phyloP scores from a whole-genome alignment of 2,797 vertebrate species.

The Eulemur rubriventer region DNA sequence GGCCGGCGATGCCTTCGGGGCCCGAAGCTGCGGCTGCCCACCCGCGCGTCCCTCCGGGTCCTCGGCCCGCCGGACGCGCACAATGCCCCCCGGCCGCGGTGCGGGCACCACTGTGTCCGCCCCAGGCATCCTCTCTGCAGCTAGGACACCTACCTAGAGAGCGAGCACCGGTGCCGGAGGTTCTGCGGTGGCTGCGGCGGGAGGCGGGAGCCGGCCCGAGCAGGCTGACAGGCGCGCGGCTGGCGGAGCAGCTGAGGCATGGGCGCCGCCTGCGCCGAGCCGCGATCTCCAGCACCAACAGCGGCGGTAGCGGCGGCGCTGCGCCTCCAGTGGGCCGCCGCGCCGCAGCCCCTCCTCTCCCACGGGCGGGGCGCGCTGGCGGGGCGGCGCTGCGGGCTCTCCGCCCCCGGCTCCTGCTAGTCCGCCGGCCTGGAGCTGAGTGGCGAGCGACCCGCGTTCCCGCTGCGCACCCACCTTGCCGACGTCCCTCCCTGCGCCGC shows the following conservation, averaged over 20 bases:
- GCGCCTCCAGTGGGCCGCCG: conserved; percentile 70
- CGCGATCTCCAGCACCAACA: conserved; percentile 30
- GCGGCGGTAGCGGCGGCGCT: conserved; percentile 32
- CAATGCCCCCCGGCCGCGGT: conserved; percentile 56
- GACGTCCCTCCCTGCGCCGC: not conserved
- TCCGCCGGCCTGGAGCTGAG: not conserved
- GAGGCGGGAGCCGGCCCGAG: conserved; percentile 6
- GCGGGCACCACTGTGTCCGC: not conserved
- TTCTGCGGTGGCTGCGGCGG: not conserved
- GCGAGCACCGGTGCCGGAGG: not conserved
- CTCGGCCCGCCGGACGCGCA: conserved; percentile 58
- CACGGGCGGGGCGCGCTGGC: conserved; percentile 69
- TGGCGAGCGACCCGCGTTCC: rapidly evolving
- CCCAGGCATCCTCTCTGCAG: not conserved
- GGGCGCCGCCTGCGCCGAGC: conserved; percentile 57
- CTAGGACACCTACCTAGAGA: conserved; percentile 59
- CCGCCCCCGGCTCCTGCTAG: conserved; percentile 57
- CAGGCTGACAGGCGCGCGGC: not conserved
- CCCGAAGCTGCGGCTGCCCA: not conserved
- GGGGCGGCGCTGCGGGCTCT: conserved; percentile 61
- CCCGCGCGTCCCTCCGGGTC: conserved; percentile 9
- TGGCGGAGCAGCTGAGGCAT: not conserved
- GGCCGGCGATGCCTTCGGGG: not conserved
- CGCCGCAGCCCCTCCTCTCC: conserved; percentile 79
- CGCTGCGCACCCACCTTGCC: not conserved